A percentile compares a stretch with the other conserved stretches of the same genome.
phyloP scores from a whole-genome alignment of 2,113 vertebrate genomes.

The Chaetops frenatus region DNA sequence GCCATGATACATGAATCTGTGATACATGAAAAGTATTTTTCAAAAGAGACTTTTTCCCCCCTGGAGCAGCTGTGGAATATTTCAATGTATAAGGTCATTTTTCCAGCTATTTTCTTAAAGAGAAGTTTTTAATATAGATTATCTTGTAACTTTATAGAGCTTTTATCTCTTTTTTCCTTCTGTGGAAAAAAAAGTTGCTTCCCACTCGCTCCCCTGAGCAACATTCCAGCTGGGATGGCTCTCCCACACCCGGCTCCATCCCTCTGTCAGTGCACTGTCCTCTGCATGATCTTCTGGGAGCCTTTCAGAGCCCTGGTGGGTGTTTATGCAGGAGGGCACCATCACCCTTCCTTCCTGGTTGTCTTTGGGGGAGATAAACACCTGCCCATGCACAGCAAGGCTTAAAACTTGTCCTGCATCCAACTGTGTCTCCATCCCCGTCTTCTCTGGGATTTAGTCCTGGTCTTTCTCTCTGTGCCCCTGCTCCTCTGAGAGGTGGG shows the following conservation, averaged over 20 bases:
- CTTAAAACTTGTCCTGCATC: background rate
- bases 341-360: background rate
- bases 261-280: conserved; percentile 32
- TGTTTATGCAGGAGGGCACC: background rate
- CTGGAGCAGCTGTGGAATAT: background rate
- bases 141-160: background rate
- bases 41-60: background rate
- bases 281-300: background rate
- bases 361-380: background rate
- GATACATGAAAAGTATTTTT: background rate
- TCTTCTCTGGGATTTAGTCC: fast-evolving
- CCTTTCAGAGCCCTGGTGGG: background rate
- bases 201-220: background rate
- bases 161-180: background rate
- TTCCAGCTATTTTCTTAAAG: background rate
- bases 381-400: background rate
- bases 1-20: too few species aligned
- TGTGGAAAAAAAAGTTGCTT: background rate
- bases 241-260: conserved; percentile 23
- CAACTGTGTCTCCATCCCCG: background rate
- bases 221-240: conserved; percentile 52
- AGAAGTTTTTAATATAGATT: background rate
- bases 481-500: background rate
- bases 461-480: background rate
- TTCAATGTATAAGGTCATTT: background rate